Evolutionary conservation across 2,888 invertebrate genomes (phyloP).

Genomic region (Stenotaenia linearis): DNA sequence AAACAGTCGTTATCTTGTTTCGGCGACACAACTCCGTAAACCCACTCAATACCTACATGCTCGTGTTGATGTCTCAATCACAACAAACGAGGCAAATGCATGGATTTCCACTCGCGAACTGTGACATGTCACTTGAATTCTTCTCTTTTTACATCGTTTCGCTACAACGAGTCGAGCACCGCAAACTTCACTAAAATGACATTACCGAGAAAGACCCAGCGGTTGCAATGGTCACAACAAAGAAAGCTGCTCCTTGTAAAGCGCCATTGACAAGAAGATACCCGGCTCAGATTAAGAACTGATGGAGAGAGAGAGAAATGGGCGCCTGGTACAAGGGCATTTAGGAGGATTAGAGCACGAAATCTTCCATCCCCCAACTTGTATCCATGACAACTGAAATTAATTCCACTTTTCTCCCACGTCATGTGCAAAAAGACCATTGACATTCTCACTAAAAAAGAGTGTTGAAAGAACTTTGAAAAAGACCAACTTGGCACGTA

Average conservation of each 20-base stretch:
- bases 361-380: not conserved
- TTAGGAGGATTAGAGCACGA: not conserved
- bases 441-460: not conserved
- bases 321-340: not conserved
- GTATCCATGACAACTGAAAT: slow-evolving; percentile 16
- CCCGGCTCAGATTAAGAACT: not conserved
- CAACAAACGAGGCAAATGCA: not conserved
- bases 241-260: slow-evolving; percentile 19
- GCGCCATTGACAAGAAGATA: slow-evolving; percentile 14
- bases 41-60: slow-evolving; percentile 5
- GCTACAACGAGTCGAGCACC: not conserved
- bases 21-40: not conserved
- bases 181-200: slow-evolving; percentile 2
- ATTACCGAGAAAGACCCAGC: not conserved
- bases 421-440: not conserved
- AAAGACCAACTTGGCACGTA: not conserved
- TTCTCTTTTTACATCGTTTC: not conserved
- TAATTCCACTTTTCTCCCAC: not conserved
- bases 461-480: not conserved
- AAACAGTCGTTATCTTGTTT: not conserved
- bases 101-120: not conserved
- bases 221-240: not conserved
- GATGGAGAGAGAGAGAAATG: not conserved
- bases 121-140: not conserved
- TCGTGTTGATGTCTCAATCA: not conserved